Base-by-base conservation (phyloP, 2,888 invertebrate genomes). In the Prosopocoilus inquinatus region DNA sequence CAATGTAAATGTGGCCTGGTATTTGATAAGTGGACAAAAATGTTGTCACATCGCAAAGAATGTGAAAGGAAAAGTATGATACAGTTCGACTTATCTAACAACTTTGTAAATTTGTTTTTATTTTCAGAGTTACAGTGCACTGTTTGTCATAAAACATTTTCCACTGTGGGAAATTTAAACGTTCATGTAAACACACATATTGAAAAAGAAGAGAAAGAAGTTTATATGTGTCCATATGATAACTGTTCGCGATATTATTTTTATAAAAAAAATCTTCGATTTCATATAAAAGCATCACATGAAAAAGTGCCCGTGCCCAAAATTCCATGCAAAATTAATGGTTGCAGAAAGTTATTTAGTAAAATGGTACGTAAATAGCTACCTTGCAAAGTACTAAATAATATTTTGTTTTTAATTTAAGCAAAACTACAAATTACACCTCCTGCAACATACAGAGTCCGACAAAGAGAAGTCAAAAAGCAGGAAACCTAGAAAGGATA, bases 1-100 rank as follows among this genome's bases (percentile, higher is more conserved):
- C 55, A 59, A 9, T 74, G 74, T 58, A 65, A 68, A 47, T 74
- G 74, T 64, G 68, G 67, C 9, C 50, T 64, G 51, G 53, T 48
- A 36, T 72, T 70, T 63, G 54, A 67, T 16, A 67, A 64, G 56
- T 74, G 71, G 71, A 64, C 68, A 11, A 16, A 55, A 38, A 59
- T 69, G 32, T 52, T 66, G 12, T 54, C 60, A 52, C 74, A 74
- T 50, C 68, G 60, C 58, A 64, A 55, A 41, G 54, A 59, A 35
- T 66, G 67, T 39, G 48, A 54, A 52, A 49, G 38, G 48, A 57
- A 58, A 59, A 61, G 67, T 58, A 45, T 45, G 46, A 28, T 20
- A 12, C 16, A 39, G 16, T 34, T 51, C 32, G 16, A 35, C n/a
- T n/a, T 28, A n/a, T 11, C 33, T 36, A 13, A 11, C 2, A 48